Evolutionary conservation across 2,797 vertebrate genomes (phyloP), one percentile per base, ranked within the genome.

Genomic region (Lepilemur ruficaudatus): DNA sequence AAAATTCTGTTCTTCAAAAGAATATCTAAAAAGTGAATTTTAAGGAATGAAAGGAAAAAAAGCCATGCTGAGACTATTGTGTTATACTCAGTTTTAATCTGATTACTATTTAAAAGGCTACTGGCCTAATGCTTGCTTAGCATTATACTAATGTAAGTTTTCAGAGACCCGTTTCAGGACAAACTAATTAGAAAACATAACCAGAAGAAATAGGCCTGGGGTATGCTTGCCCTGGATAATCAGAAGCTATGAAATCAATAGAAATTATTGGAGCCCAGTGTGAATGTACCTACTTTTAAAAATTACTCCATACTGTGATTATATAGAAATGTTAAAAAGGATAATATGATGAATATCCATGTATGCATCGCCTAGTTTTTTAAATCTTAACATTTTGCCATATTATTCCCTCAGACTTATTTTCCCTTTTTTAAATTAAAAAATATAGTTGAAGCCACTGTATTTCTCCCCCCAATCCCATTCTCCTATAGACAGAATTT

Each of bases 1-100:
- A 84, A 94, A 88, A 83, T 72, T 78, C 35, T 72, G 2, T 14
- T 89, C 12, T 94, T 79, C 12, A 80, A 95, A 86, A 92, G n/a
- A 69, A 65, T 65, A 89, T n/a, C 20, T 59, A 63, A 80, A 85
- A 86, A 72, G 52, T 35, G 22, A 85, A 96, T 55, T 93, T 87
- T 85, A 93, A 88, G 52, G 50, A 65, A 73, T 75, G 8, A 52
- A 88, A 41, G 18, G 35, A 43, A 91, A 87, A 89, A 78, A 25
- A 28, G 28, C 4, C 57, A 5, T 73, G 30, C 43, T 65, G 9
- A 89, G 18, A 59, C 59, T 52, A 48, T 10, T 76, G 2, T 55
- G 50, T n/a, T 72, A 50, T 13, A 12, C n/a, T 72, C 65, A 78
- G 13, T 52, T 93, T 89, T 73, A 80, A 52, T 11, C 35, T 72